Conservation (phyloP, 2,113 vertebrate species). For the Paradoxurus hermaphroditus region DNA sequence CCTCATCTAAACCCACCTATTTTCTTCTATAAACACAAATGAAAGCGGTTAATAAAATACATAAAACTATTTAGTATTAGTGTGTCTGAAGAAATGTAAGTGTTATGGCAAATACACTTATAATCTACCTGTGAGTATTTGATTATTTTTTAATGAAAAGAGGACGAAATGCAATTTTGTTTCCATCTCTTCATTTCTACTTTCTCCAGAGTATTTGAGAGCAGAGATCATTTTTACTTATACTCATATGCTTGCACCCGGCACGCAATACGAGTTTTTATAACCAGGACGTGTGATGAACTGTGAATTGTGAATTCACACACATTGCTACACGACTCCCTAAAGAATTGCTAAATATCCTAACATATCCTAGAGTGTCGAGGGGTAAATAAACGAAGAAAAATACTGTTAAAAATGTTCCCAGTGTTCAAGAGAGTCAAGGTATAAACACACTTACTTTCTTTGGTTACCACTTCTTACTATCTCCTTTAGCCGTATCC, state of each 20-base stretch:
- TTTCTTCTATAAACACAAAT: constrained; percentile 27
- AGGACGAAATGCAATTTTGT: not conserved
- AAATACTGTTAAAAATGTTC: not conserved
- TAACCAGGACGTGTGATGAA: not conserved
- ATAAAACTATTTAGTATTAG: not conserved
- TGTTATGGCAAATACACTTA: not conserved
- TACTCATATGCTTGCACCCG: constrained; percentile 2
- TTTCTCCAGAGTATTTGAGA: not conserved
- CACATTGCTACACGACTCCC: not conserved
- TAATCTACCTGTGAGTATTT: not conserved
- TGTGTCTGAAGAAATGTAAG: not conserved
- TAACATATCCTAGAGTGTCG: not conserved
- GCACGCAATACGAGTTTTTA: not conserved
- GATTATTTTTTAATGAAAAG: constrained; percentile 31
- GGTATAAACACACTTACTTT: not conserved
- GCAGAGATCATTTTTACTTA: constrained; percentile 17
- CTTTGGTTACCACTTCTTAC: not conserved
- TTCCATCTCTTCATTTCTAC: constrained; percentile 30
- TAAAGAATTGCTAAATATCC: not conserved
- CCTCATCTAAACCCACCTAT: not conserved
- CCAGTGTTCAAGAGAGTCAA: not conserved
- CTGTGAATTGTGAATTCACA: not conserved
- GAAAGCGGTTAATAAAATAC: not conserved
- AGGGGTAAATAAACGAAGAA: not conserved
- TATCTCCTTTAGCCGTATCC: not conserved